These are phyloP conservation scores for Proctacanthus coquilletti DNA, from an alignment of 1,140 invertebrate genomes.

Conservation along the genomic window DNA sequence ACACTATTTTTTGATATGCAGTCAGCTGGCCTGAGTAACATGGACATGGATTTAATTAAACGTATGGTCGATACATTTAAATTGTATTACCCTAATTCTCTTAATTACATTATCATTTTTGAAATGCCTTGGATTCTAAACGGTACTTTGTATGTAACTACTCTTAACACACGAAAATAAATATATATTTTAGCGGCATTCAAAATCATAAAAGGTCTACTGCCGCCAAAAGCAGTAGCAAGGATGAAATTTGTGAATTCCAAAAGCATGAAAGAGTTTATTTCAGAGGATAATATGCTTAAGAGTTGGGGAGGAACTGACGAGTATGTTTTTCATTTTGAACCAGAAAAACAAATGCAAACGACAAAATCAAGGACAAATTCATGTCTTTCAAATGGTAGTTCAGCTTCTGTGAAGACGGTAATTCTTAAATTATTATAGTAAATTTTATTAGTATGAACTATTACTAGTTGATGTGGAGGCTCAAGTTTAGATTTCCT, in stretches of 20 bases:
- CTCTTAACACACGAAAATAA: neutral
- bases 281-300: constrained; percentile 57
- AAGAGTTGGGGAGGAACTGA: constrained; percentile 75
- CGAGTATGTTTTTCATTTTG: constrained; percentile 54
- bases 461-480: no score
- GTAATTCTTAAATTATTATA: no score
- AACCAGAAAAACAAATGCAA: constrained; percentile 31
- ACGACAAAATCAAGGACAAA: neutral
- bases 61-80: constrained; percentile 80
- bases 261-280: constrained; percentile 56
- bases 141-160: constrained; percentile 37
- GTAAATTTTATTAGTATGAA: neutral
- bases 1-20: constrained; percentile 83
- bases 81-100: constrained; percentile 74
- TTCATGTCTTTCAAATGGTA: neutral
- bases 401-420: neutral
- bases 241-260: constrained; percentile 82
- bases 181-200: constrained; percentile 57
- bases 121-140: constrained; percentile 93
- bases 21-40: constrained; percentile 64
- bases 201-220: constrained; percentile 77
- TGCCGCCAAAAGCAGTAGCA: constrained; percentile 76
- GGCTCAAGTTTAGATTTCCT: neutral
- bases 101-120: constrained; percentile 83
- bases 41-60: constrained; percentile 77